Base-by-base conservation (phyloP, 2,113 vertebrate genomes). In the Sturnira hondurensis region DNA sequence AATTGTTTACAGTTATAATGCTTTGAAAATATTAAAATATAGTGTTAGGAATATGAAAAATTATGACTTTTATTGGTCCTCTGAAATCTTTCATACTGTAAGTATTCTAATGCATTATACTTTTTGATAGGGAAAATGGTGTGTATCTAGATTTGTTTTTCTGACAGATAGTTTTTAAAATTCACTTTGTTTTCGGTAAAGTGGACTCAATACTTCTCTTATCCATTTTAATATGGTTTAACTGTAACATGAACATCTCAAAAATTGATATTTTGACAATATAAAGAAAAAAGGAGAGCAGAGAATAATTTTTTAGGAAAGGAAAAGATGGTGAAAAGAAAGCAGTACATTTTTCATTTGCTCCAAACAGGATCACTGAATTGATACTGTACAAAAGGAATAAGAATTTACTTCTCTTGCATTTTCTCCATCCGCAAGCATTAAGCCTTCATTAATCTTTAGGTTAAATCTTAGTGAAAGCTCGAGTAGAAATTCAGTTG, bases 31-130 rank as follows among this genome's bases (percentile, higher is more conserved):
- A 52, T 47, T 83, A 41, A 97, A 93, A 20, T 90, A 84, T 86
- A 68, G 5, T 89, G 47, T 93, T 95, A 92, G 82, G 82, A 96
- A 85, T 95, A 74, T n/a, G 65, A 88, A 97, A 96, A 96, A 97
- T 47, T 81, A 92, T 80, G 87, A 61, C 89, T 85, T 93, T 86
- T 90, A 43, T 80, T 94, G 89, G 92, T 97, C 95, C 47, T 97
- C 97, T 96, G 86, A 89, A 97, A 91, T 92, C 91, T 97, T 97
- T 93, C 95, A 68, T 74, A 78, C 67, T 85, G 91, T 92, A 84
- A 56, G 33, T 96, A 43, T 86, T 83, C 36, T 54, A 81, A 74
- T n/a, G 28, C 4, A 54, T 63, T 70, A 61, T 33, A n/a, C 17
- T 12, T 82, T 71, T 78, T 73, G 12, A 45, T 41, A 11, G 19